These are phyloP conservation scores for Tribolium madens DNA, from an alignment of 1,140 invertebrate genomes.

Conservation along the genomic window DNA sequence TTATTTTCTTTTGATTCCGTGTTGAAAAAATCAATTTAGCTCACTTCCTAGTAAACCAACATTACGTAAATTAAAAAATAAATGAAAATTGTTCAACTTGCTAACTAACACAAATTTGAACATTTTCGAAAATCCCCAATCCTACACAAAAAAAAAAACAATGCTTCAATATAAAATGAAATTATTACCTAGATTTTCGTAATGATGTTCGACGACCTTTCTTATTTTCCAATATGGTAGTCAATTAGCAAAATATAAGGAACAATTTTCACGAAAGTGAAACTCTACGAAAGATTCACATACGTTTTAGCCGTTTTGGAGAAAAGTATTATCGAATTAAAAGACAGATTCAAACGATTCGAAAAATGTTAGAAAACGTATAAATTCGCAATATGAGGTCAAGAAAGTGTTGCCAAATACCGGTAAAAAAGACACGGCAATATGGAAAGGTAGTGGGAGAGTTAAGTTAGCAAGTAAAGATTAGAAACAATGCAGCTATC, in stretches of 20 bases:
- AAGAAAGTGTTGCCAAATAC: constrained; percentile 23
- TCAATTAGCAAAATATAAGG: not conserved
- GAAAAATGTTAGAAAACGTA: not conserved
- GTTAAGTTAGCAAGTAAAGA: constrained; percentile 20
- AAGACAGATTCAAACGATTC: not conserved
- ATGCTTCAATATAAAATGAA: not conserved
- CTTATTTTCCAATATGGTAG: constrained; percentile 13
- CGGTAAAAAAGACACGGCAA: constrained; percentile 7
- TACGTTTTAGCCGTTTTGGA: not conserved
- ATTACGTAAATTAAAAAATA: not conserved
- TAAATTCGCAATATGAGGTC: not conserved
- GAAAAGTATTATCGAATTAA: not conserved
- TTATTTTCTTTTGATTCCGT: not conserved
- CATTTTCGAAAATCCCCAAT: not conserved
- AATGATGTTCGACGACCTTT: not conserved
- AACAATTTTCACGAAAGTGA: constrained; percentile 7
- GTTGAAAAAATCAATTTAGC: not conserved
- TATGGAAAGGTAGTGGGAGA: constrained; percentile 13
- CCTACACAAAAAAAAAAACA: not conserved
- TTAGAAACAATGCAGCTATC: constrained; percentile 38
- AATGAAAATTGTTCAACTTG: not conserved
- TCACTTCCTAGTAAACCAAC: not conserved
- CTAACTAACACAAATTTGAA: not conserved
- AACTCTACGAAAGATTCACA: not conserved
- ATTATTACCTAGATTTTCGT: not conserved